These are phyloP conservation scores for Elysia crispata DNA, from an alignment of 2,888 invertebrate species.

Conservation along the genomic window DNA sequence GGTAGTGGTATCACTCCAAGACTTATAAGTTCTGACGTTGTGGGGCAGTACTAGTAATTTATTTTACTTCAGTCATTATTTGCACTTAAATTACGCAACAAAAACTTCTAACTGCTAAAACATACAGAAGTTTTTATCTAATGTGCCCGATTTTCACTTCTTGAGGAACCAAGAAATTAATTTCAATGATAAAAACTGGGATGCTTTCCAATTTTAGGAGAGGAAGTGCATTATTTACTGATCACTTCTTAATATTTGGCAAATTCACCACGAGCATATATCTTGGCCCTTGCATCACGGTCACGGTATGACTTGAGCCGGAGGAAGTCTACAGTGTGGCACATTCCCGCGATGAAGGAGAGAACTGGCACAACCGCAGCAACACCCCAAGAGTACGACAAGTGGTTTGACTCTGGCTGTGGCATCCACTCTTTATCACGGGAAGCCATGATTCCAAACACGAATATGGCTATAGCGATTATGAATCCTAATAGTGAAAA, in stretches of 20 bases:
- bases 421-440: constrained; percentile 48
- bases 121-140: too few species aligned
- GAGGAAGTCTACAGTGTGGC: constrained; percentile 48
- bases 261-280: constrained; percentile 40
- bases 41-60: too few species aligned
- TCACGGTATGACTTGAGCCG: constrained; percentile 26
- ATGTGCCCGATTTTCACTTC: too few species aligned
- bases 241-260: background rate
- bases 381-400: constrained; percentile 49
- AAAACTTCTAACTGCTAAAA: too few species aligned
- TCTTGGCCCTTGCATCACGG: constrained; percentile 42
- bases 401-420: constrained; percentile 47
- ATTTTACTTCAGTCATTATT: too few species aligned
- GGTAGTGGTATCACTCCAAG: too few species aligned
- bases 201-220: too few species aligned
- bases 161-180: too few species aligned
- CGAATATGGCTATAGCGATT: constrained; percentile 40
- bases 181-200: too few species aligned
- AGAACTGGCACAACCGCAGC: constrained; percentile 81
- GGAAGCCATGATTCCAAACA: constrained; percentile 45
- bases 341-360: constrained; percentile 66
- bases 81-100: too few species aligned
- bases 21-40: too few species aligned
- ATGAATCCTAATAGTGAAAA: too few species aligned
- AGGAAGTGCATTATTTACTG: background rate